These are phyloP conservation scores for Diprion similis DNA, from an alignment of 1,140 invertebrate genomes.

Conservation along the genomic window DNA sequence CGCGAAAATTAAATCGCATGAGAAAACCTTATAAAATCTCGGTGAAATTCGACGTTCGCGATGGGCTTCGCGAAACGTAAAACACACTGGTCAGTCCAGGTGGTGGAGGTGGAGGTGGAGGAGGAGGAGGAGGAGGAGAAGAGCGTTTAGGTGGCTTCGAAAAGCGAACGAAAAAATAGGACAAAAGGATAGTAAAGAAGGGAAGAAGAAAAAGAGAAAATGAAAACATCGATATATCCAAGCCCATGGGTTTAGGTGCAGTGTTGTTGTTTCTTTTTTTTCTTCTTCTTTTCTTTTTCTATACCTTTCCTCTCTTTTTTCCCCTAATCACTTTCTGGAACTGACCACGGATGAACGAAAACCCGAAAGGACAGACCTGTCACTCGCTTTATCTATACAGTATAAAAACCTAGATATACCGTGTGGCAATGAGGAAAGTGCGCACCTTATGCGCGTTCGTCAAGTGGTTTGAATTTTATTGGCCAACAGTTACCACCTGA, in stretches of 20 bases:
- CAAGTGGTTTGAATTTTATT: too few relatives aligned
- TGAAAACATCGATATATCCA: too few relatives aligned
- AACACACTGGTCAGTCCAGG: slow-evolving; percentile 35
- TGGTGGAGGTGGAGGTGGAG: slow-evolving; percentile 30
- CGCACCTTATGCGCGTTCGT: too few relatives aligned
- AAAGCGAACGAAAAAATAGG: slow-evolving; percentile 7
- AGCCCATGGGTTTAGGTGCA: too few relatives aligned
- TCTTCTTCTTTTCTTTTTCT: not conserved
- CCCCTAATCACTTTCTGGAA: not conserved
- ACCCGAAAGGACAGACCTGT: too few relatives aligned
- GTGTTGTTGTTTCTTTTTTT: too few relatives aligned
- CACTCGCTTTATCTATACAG: too few relatives aligned
- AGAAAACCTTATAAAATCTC: slow-evolving; percentile 28
- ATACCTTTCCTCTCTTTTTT: not conserved
- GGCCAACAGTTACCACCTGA: too few relatives aligned
- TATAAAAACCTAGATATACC: too few relatives aligned
- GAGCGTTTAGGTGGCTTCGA: slow-evolving; percentile 30
- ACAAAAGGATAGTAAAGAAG: not conserved
- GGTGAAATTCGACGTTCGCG: slow-evolving; percentile 32
- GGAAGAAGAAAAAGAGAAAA: too few relatives aligned
- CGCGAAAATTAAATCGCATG: slow-evolving; percentile 33
- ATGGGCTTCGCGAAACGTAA: slow-evolving; percentile 52
- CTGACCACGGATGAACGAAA: too few relatives aligned
- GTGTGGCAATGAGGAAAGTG: too few relatives aligned
- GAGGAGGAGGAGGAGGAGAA: slow-evolving; percentile 25